phyloP scores from a whole-genome alignment of 2,113 vertebrate genomes.

The Pimephales promelas region DNA sequence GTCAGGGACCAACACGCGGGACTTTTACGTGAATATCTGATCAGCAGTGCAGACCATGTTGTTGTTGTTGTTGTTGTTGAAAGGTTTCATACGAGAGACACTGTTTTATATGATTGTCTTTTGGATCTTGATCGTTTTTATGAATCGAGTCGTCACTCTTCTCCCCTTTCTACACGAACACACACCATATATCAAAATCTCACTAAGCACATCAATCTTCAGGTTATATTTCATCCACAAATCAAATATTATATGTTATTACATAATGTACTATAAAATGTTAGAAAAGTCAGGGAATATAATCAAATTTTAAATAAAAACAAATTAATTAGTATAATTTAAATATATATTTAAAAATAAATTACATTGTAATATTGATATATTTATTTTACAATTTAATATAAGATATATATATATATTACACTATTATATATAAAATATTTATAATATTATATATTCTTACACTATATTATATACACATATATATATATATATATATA shows the following conservation, averaged over 20 bases:
- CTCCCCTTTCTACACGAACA: conserved; percentile 28
- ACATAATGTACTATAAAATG: neutral
- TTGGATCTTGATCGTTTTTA: conserved; percentile 63
- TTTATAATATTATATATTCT: too few relatives aligned
- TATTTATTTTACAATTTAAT: too few relatives aligned
- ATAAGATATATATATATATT: too few relatives aligned
- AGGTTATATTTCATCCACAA: neutral
- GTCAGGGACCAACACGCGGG: neutral
- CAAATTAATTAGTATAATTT: neutral
- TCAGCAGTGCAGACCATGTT: neutral
- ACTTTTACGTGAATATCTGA: neutral
- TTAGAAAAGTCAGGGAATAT: neutral
- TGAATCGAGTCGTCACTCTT: conserved; percentile 41
- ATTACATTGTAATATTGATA: too few relatives aligned
- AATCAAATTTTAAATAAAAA: neutral
- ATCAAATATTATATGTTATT: neutral
- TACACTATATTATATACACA: too few relatives aligned
- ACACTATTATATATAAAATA: too few relatives aligned
- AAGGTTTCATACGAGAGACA: conserved; percentile 75
- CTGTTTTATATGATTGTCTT: conserved; percentile 65
- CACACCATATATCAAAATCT: neutral
- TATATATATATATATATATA: too few relatives aligned
- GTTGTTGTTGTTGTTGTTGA: conserved; percentile 57
- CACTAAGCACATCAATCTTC: neutral
- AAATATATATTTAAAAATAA: too few relatives aligned